Conservation (phyloP, 2,113 vertebrate genomes). For the Elachura formosa region DNA sequence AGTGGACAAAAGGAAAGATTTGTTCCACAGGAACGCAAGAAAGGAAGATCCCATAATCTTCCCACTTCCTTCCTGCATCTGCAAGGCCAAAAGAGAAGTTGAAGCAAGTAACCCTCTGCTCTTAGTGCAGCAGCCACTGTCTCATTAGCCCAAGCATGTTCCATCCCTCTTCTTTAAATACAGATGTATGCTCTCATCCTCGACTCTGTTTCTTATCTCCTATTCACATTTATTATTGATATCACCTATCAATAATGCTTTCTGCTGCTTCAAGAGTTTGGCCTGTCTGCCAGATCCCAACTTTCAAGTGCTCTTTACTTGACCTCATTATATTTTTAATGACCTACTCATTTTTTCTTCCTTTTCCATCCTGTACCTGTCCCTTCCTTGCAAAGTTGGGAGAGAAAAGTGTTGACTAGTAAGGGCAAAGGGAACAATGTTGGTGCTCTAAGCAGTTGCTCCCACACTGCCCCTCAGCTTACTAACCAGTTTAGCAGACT, state of each 20-base stretch:
- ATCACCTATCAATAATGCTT: slow-evolving; percentile 20
- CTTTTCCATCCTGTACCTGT: not conserved
- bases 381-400: not conserved
- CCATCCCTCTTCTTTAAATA: not conserved
- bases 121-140: not conserved
- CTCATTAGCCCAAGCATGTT: not conserved
- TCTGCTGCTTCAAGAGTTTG: not conserved
- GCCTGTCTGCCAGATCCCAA: not conserved
- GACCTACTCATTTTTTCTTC: not conserved
- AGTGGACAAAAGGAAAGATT: not conserved
- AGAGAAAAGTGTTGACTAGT: not conserved
- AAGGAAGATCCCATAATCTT: not conserved
- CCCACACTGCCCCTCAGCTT: not conserved
- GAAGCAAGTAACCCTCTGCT: not conserved
- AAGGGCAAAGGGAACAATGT: not conserved
- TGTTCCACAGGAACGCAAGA: not conserved
- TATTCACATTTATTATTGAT: slow-evolving; percentile 38
- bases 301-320: slow-evolving; percentile 8
- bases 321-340: slow-evolving; percentile 31
- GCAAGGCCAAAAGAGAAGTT: not conserved
- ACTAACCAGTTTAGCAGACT: not conserved
- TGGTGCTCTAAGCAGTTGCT: not conserved
- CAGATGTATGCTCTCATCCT: not conserved
- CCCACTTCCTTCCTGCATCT: not conserved
- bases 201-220: not conserved